These are phyloP conservation scores for Pseudobourletiella spinata DNA, from an alignment of 1,140 invertebrate species.

Conservation along the genomic window DNA sequence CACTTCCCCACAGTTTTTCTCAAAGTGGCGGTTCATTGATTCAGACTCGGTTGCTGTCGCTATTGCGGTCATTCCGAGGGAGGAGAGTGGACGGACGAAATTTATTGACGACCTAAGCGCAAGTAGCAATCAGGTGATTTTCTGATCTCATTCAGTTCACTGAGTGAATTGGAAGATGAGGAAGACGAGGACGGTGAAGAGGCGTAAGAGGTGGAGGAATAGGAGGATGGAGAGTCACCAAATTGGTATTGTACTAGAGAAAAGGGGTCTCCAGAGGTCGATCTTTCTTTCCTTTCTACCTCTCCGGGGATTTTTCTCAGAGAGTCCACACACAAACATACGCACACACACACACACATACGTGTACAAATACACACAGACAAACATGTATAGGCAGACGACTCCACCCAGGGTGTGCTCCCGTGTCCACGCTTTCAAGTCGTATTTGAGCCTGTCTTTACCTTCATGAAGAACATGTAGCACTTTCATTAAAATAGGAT, in stretches of 20 bases:
- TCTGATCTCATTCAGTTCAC: background rate
- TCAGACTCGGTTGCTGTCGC: no score
- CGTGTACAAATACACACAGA: no score
- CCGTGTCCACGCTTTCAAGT: background rate
- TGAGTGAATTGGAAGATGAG: background rate
- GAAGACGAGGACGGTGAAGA: conserved; percentile 3
- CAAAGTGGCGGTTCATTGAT: no score
- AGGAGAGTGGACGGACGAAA: background rate
- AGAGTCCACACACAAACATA: no score
- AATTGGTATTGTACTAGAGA: conserved; percentile 8
- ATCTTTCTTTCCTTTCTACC: conserved; percentile 2
- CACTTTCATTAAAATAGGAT: conserved; percentile 26
- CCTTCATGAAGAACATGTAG: background rate
- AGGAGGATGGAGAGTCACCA: background rate
- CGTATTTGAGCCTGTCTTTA: background rate
- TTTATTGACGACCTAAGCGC: background rate
- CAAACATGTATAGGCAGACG: no score
- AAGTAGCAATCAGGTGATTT: background rate
- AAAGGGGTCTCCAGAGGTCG: conserved; percentile 14
- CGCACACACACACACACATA: no score
- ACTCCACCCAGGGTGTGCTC: no score
- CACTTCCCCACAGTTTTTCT: no score
- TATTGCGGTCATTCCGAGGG: no score
- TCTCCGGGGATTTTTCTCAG: background rate
- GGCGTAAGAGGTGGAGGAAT: background rate